Conservation (phyloP, 1,140 invertebrate species). For the Drosophila sucinea region DNA sequence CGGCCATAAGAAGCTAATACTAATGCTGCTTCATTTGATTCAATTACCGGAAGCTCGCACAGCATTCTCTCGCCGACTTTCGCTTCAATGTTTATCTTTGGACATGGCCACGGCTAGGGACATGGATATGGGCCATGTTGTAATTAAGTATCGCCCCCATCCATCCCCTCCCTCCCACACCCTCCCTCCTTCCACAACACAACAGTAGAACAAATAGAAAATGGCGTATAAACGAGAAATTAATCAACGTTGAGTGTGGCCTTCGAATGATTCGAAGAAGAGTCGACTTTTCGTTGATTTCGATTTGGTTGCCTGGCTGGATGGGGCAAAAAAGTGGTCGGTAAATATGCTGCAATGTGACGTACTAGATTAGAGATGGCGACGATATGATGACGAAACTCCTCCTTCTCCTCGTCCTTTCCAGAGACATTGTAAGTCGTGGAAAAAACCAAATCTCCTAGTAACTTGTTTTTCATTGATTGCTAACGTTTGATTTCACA, state of each 20-base stretch:
- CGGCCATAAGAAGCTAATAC: constrained; percentile 76
- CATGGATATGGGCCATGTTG: constrained; percentile 56
- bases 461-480: neutral
- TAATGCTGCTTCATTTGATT: constrained; percentile 81
- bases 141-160: constrained; percentile 40
- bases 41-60: constrained; percentile 70
- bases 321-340: neutral
- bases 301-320: constrained; percentile 3
- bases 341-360: constrained; percentile 10
- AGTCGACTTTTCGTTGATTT: constrained; percentile 13
- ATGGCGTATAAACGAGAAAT: constrained; percentile 79
- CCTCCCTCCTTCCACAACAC: neutral
- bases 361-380: constrained; percentile 15
- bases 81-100: constrained; percentile 64
- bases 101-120: constrained; percentile 37
- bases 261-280: constrained; percentile 11
- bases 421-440: neutral
- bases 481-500: neutral
- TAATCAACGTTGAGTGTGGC: constrained; percentile 59
- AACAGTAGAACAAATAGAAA: constrained; percentile 65
- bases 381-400: neutral
- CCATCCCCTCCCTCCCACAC: neutral
- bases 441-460: neutral
- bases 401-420: too few species aligned
- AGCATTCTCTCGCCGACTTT: constrained; percentile 38